Conservation (phyloP, 1,140 invertebrate genomes). For the Ips typographus region DNA sequence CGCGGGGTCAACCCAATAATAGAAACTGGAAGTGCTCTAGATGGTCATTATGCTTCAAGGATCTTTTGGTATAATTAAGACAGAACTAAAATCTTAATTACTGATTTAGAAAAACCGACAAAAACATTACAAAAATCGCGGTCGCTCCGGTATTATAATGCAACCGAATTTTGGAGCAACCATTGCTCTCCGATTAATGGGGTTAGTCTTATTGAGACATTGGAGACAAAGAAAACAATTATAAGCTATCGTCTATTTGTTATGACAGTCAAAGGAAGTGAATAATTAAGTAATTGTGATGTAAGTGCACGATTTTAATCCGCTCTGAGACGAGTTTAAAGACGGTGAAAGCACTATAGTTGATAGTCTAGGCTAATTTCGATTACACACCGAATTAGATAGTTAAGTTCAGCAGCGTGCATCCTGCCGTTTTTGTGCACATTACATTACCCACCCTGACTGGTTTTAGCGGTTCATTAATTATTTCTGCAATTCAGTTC, state of each 20-base stretch:
- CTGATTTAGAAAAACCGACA: slow-evolving; percentile 7
- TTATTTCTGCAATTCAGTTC: too few species aligned
- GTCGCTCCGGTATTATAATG: slow-evolving; percentile 2
- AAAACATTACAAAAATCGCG: slow-evolving; percentile 20
- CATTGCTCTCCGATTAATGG: slow-evolving; percentile 7
- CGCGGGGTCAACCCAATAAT: not conserved
- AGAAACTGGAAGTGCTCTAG: slow-evolving; percentile 3
- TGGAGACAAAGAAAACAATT: slow-evolving; percentile 8
- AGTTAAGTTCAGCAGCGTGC: slow-evolving; percentile 5
- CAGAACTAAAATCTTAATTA: slow-evolving; percentile 14
- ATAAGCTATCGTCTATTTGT: slow-evolving; percentile 16
- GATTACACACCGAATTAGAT: slow-evolving; percentile 16
- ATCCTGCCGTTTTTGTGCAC: slow-evolving; percentile 9
- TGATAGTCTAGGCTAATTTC: slow-evolving; percentile 15
- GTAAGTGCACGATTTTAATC: slow-evolving; percentile 5
- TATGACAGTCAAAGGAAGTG: slow-evolving; percentile 17
- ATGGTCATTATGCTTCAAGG: slow-evolving; percentile 1
- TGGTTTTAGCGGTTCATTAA: too few species aligned
- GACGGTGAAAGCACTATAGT: slow-evolving; percentile 14
- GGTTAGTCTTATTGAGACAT: slow-evolving; percentile 8
- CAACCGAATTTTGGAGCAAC: slow-evolving; percentile 9
- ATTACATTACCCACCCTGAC: not conserved
- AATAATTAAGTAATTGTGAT: slow-evolving; percentile 24
- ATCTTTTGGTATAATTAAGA: not conserved
- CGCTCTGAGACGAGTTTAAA: not conserved